Percentiles rank a stretch among this genome's conserved stretches.
Evolutionary conservation across 1,140 invertebrate genomes (phyloP).

Genomic region (Acromyrmex heyeri): DNA sequence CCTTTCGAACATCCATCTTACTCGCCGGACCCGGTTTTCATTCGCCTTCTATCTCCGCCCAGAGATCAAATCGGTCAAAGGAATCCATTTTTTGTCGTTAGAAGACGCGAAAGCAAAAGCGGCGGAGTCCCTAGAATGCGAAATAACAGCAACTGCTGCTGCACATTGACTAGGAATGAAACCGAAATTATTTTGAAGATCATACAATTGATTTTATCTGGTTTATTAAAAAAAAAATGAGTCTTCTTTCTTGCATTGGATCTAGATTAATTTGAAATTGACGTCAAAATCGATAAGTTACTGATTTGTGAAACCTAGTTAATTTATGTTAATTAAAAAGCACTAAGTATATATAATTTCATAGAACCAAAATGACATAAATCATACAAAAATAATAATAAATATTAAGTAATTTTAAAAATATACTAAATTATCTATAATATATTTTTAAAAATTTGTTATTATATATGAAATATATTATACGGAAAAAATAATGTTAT

Average conservation of each 20-base stretch:
- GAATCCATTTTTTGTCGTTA: slow-evolving; percentile 20
- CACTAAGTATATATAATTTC: no score
- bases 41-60: background rate
- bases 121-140: background rate
- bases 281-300: no score
- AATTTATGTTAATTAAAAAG: no score
- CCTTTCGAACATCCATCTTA: slow-evolving; percentile 8
- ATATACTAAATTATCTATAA: no score
- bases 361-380: no score
- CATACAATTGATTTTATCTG: background rate
- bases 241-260: slow-evolving; percentile 1
- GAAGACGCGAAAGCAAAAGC: slow-evolving; percentile 14
- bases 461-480: no score
- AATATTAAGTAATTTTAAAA: no score
- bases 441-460: no score
- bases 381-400: no score
- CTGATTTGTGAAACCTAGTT: no score
- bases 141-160: background rate
- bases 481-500: no score
- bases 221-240: slow-evolving; percentile 38
- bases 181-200: background rate
- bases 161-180: background rate
- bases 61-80: background rate
- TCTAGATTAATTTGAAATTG: background rate
- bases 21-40: background rate